A percentile compares a stretch with the other conserved stretches of the same genome.
These are phyloP conservation scores for Venustaconcha ellipsiformis DNA, from an alignment of 1,140 invertebrate species.

Conservation along the genomic window DNA sequence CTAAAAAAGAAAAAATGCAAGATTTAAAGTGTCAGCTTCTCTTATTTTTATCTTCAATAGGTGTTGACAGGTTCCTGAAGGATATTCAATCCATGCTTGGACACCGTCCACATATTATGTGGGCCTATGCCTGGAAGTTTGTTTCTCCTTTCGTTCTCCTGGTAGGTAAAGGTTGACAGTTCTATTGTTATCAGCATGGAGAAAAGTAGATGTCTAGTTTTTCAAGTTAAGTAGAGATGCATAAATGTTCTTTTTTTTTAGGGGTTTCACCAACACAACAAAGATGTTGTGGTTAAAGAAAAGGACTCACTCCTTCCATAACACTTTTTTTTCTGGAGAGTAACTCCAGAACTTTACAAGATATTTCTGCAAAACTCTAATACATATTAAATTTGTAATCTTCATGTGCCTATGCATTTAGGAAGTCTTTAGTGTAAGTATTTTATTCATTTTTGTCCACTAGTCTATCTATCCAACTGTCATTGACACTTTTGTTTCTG, in stretches of 20 bases:
- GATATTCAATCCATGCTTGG: constrained; percentile 65
- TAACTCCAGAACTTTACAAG: no score
- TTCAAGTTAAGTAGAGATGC: background rate
- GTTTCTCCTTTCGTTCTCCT: constrained; percentile 82
- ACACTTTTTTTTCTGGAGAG: no score
- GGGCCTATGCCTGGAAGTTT: constrained; percentile 84
- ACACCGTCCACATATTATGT: constrained; percentile 64
- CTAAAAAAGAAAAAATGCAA: background rate
- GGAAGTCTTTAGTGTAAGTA: background rate
- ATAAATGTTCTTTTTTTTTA: background rate
- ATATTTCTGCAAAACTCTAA: no score
- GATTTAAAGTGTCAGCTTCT: no score
- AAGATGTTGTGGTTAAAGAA: background rate
- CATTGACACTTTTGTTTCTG: no score
- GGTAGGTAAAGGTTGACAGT: constrained; percentile 57
- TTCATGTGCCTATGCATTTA: background rate
- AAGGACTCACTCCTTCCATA: background rate
- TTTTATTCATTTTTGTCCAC: no score
- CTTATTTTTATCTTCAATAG: constrained; percentile 33
- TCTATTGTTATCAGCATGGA: background rate
- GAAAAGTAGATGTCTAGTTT: background rate
- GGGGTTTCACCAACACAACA: background rate
- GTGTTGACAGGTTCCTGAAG: constrained; percentile 56
- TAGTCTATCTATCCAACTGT: no score
- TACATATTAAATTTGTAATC: background rate